Percentiles rank a stretch among this genome's conserved stretches.
These are phyloP conservation scores for Galendromus occidentalis DNA, from an alignment of 1,140 invertebrate genomes.

Conservation along the genomic window DNA sequence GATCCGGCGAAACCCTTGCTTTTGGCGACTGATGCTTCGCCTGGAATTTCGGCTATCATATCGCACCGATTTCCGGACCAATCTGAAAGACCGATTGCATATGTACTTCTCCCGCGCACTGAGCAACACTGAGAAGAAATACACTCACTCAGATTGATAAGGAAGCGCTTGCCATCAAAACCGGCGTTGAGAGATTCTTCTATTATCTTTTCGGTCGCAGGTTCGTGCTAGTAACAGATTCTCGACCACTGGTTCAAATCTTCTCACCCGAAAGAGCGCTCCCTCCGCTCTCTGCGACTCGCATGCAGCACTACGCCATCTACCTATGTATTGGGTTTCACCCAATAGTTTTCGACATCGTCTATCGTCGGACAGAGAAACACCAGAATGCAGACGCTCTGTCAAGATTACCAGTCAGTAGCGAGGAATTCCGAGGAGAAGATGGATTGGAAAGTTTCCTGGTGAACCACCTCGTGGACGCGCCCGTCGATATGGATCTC, in stretches of 20 bases:
- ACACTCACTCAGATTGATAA: conserved; percentile 33
- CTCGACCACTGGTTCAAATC: conserved; percentile 30
- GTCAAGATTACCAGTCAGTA: too few relatives aligned
- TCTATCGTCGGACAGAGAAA: too few relatives aligned
- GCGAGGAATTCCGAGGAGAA: too few relatives aligned
- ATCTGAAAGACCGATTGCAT: conserved; percentile 29
- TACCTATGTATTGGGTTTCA: conserved; percentile 8
- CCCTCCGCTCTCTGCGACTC: conserved; percentile 23
- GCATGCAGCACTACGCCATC: conserved; percentile 27
- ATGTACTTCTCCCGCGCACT: conserved; percentile 30
- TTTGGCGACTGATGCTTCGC: conserved; percentile 28
- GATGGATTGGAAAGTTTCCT: too few relatives aligned
- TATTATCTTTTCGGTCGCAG: conserved; percentile 30
- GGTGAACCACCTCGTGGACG: too few relatives aligned
- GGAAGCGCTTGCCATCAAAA: conserved; percentile 35
- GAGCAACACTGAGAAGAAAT: conserved; percentile 28
- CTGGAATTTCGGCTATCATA: conserved; percentile 31
- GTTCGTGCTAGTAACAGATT: conserved; percentile 33
- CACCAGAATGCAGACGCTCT: too few relatives aligned
- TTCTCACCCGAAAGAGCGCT: conserved; percentile 24
- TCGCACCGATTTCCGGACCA: conserved; percentile 26
- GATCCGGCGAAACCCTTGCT: background rate
- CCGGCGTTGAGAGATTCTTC: conserved; percentile 33
- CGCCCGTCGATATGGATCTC: too few relatives aligned
- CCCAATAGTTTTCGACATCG: too few relatives aligned